Evolutionary conservation across 2,113 vertebrate species (phyloP).

Genomic region (Rhynchopsitta pachyrhyncha): DNA sequence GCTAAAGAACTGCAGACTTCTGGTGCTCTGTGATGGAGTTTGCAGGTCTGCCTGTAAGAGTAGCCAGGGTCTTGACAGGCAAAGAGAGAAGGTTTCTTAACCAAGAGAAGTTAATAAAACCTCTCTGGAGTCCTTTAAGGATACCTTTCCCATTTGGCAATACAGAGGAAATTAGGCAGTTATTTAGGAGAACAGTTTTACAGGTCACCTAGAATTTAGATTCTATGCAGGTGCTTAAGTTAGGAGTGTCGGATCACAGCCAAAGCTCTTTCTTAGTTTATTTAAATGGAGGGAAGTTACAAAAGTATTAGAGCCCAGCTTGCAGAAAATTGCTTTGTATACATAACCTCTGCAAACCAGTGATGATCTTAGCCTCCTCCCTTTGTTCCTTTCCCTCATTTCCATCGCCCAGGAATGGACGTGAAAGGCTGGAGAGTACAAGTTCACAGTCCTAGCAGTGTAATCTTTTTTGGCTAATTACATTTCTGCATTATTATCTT

Average conservation of each 20-base stretch:
- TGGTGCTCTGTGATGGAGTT: not conserved
- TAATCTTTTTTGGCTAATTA: not conserved
- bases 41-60: not conserved
- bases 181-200: not conserved
- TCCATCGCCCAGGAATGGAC: not conserved
- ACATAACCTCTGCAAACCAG: not conserved
- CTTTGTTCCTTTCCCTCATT: not conserved
- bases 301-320: not conserved
- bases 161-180: not conserved
- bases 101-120: not conserved
- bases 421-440: not conserved
- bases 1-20: not conserved
- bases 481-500: not conserved
- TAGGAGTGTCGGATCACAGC: not conserved
- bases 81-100: not conserved
- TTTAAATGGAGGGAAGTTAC: not conserved
- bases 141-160: not conserved
- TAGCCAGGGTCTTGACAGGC: not conserved
- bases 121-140: not conserved
- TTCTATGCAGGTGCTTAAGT: slow-evolving; percentile 4
- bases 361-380: not conserved
- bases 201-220: not conserved
- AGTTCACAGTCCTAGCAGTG: accelerated
- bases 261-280: not conserved
- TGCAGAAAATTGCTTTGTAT: not conserved